Evolutionary conservation across 2,113 vertebrate species (phyloP).

Genomic region (Xenopus borealis): DNA sequence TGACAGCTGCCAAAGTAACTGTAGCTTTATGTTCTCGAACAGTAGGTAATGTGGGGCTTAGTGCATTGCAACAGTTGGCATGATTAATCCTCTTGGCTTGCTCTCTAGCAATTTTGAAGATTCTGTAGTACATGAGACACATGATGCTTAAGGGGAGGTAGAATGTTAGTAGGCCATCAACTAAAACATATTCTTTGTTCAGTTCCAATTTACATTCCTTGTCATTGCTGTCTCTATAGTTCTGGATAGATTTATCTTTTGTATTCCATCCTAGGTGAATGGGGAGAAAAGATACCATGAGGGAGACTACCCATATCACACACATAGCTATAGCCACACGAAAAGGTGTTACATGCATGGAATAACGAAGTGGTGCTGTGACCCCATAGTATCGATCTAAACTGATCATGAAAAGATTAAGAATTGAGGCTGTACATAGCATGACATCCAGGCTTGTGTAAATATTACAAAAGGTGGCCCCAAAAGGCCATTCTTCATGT

Average conservation of each 20-base stretch:
- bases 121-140: constrained; percentile 86
- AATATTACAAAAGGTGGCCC: constrained; percentile 81
- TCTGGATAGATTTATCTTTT: constrained; percentile 70
- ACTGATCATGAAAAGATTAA: constrained; percentile 91
- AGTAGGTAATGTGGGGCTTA: constrained; percentile 59
- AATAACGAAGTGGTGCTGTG: constrained; percentile 82
- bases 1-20: constrained; percentile 78
- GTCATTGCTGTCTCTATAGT: constrained; percentile 45
- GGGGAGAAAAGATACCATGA: constrained; percentile 89
- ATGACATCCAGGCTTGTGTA: constrained; percentile 93
- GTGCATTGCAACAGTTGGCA: constrained; percentile 54
- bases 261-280: constrained; percentile 96
- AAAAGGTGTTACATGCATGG: constrained; percentile 70
- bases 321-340: constrained; percentile 73
- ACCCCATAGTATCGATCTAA: constrained; percentile 90
- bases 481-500: constrained; percentile 71
- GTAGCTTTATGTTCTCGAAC: constrained; percentile 90
- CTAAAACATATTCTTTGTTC: constrained; percentile 77
- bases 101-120: constrained; percentile 84
- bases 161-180: constrained; percentile 85
- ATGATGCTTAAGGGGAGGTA: constrained; percentile 85
- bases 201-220: constrained; percentile 76
- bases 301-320: constrained; percentile 81
- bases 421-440: constrained; percentile 94
- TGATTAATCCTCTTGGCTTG: constrained; percentile 84